A percentile compares a stretch with the other conserved stretches of the same genome.
These are phyloP conservation scores for Entomyzon cyanotis DNA, from an alignment of 2,113 vertebrate species.

Conservation along the genomic window DNA sequence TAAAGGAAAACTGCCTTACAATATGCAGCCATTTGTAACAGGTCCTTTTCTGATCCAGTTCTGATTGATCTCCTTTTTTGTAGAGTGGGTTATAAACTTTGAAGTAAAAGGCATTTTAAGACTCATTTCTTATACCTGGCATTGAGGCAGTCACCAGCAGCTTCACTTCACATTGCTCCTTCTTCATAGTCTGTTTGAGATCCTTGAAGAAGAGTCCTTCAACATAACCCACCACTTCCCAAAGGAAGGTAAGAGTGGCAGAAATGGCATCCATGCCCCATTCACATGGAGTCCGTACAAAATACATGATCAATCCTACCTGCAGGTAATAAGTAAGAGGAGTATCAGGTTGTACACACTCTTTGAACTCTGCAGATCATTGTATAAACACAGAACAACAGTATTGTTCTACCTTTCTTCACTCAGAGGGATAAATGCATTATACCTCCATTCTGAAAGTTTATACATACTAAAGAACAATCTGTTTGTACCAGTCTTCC, in stretches of 20 bases:
- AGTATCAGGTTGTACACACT: background rate
- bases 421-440: background rate
- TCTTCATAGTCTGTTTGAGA: constrained; percentile 99
- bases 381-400: background rate
- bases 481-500: background rate
- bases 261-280: constrained; percentile 99
- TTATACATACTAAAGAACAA: background rate
- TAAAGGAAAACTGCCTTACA: background rate
- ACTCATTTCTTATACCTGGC: constrained; percentile 82
- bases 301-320: constrained; percentile 99
- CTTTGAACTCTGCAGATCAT: background rate
- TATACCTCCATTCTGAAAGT: background rate
- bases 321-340: constrained; percentile 34
- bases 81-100: background rate
- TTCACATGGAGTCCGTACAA: constrained; percentile 95
- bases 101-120: background rate
- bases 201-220: constrained; percentile 99
- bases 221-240: constrained; percentile 97
- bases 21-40: background rate
- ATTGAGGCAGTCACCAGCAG: constrained; percentile 96
- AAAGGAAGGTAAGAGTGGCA: constrained; percentile 95
- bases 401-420: background rate
- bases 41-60: background rate
- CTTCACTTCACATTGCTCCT: constrained; percentile 98
- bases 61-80: background rate